Conservation (phyloP, 2,113 vertebrate species). For the Petrocephalus microphthalmus region DNA sequence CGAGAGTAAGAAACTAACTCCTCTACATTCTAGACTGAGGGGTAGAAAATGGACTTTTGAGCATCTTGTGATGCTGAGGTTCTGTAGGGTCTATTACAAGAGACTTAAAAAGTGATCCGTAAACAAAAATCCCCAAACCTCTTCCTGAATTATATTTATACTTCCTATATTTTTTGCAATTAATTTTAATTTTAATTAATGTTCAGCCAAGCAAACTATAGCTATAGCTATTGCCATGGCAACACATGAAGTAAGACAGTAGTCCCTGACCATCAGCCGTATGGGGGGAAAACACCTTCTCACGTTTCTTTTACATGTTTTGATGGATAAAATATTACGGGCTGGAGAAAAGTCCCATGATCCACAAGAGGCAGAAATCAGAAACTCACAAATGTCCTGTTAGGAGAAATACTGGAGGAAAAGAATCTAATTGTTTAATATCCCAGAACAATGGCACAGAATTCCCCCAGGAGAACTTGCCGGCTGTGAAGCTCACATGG, state of each 20-base stretch:
- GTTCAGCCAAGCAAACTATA: neutral
- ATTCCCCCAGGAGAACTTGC: neutral
- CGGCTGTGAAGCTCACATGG: neutral
- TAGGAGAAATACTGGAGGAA: neutral
- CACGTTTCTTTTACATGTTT: neutral
- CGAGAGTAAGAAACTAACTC: neutral
- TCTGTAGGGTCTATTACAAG: neutral
- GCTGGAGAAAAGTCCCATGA: neutral
- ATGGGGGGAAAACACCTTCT: neutral
- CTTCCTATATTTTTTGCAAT: neutral
- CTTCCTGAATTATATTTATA: neutral
- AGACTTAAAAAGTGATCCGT: neutral
- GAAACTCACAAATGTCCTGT: neutral
- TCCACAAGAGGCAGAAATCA: neutral
- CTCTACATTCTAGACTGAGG: neutral
- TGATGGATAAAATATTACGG: neutral
- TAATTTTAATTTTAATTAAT: neutral
- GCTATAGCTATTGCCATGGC: neutral
- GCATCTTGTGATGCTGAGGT: neutral
- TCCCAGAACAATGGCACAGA: neutral
- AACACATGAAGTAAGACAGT: neutral
- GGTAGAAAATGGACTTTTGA: neutral
- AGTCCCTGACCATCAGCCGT: neutral
- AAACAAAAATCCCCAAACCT: neutral
- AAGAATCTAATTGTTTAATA: neutral